Conservation (phyloP, 1,140 invertebrate species). For the Drosophila gunungcola region DNA sequence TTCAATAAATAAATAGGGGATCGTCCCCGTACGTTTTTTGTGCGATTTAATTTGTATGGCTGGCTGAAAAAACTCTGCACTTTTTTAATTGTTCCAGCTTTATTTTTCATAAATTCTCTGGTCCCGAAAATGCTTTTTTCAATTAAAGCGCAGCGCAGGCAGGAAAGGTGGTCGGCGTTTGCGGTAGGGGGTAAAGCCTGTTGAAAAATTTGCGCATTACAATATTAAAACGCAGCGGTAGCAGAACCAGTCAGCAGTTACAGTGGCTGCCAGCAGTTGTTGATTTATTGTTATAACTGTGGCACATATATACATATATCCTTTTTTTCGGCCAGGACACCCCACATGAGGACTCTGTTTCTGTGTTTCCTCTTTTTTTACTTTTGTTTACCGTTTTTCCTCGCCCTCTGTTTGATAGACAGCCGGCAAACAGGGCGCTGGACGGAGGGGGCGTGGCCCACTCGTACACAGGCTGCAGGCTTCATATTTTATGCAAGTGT, state of each 20-base stretch:
- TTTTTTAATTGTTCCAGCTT: slow-evolving; percentile 63
- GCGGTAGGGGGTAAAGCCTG: slow-evolving; percentile 33
- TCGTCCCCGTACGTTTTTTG: slow-evolving; percentile 25
- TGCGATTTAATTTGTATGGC: slow-evolving; percentile 45
- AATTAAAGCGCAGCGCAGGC: slow-evolving; percentile 58
- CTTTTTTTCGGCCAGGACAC: slow-evolving; percentile 45
- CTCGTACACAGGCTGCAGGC: slow-evolving; percentile 34
- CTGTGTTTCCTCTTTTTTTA: slow-evolving; percentile 55
- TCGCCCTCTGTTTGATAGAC: slow-evolving; percentile 62
- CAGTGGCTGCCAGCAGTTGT: slow-evolving; percentile 69
- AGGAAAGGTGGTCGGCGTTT: slow-evolving; percentile 9
- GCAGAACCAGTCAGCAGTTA: slow-evolving; percentile 54
- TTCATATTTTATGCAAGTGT: slow-evolving; percentile 80
- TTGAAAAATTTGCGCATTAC: slow-evolving; percentile 75
- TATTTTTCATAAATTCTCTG: slow-evolving; percentile 52
- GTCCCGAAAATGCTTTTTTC: slow-evolving; percentile 60
- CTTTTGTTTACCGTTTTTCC: slow-evolving; percentile 72
- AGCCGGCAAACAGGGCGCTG: slow-evolving; percentile 63
- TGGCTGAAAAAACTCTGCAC: slow-evolving; percentile 26
- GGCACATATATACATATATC: slow-evolving; percentile 31
- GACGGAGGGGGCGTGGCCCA: slow-evolving; percentile 38
- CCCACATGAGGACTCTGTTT: slow-evolving; percentile 21
- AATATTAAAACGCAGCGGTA: slow-evolving; percentile 73
- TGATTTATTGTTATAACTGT: slow-evolving; percentile 83
- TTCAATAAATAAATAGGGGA: slow-evolving; percentile 69